Evolutionary conservation across 2,113 vertebrate genomes (phyloP), one percentile per base, ranked within the genome.

Genomic region (Callithrix jacchus): DNA sequence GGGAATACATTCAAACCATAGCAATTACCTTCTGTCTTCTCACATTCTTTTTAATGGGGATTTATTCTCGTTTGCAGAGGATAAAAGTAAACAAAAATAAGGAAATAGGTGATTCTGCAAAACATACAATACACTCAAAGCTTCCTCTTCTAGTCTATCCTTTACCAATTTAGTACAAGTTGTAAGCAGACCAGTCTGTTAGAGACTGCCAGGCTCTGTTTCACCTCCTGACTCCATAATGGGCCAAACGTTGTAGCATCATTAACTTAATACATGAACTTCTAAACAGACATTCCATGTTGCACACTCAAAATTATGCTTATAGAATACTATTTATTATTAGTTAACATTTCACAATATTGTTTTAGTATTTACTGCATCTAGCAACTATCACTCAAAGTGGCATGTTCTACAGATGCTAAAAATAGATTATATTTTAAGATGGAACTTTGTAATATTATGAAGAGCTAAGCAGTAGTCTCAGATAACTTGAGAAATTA

Each of bases 401-500:
- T 81, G 42, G 16, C 40, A 40, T n/a, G 25, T 58, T 97, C 80
- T 79, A 30, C 1, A n/a, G 32, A 80, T 5, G 25, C 70, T 93
- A 74, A 83, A 87, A 93, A 45, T 13, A 74, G 30, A 84, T n/a
- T n/a, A n/a, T 56, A 92, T 71, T 91, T 96, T 94, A 91, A 89
- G 61, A 84, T 40, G 56, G 86, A 93, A 86, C 56, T 17, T 68
- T 32, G 7, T 49, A 79, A 87, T 89, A 64, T 84, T 70, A 66
- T 47, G 73, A 68, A 92, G 14, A 91, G 5, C 30, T 13, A 85
- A 54, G 52, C 10, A 58, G 40, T 40, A 82, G 35, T 87, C 13
- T 56, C 35, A 14, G 6, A 76, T 73, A 91, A 37, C 42, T 73
- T 73, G 56, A 91, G n/a, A 87, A 90, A 73, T 97, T 94, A 94